These are phyloP conservation scores for Enteromius trimaculatus DNA, from an alignment of 2,797 vertebrate species.

Conservation along the genomic window DNA sequence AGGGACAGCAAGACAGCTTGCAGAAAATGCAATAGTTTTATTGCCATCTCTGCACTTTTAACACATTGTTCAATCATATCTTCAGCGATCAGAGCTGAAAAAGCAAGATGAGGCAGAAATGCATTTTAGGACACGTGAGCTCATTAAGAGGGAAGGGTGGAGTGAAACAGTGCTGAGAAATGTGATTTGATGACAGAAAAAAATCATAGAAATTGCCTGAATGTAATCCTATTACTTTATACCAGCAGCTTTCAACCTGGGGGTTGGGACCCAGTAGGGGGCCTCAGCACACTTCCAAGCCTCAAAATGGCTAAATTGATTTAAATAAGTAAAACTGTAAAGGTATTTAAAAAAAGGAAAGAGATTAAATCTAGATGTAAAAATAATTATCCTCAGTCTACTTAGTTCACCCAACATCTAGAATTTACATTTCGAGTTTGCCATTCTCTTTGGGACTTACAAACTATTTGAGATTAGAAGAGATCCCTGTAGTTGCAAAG, in stretches of 20 bases:
- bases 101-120: constrained; percentile 23
- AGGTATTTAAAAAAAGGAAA: background rate
- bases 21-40: constrained; percentile 41
- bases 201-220: constrained; percentile 24
- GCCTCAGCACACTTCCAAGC: background rate
- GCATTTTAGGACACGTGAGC: constrained; percentile 3
- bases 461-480: too few species aligned
- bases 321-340: background rate
- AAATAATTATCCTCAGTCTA: too few species aligned
- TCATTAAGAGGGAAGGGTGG: background rate
- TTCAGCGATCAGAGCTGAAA: constrained; percentile 11
- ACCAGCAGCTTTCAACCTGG: background rate
- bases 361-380: background rate
- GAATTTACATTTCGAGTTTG: background rate
- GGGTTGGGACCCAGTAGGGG: background rate
- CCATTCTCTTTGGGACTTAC: too few species aligned
- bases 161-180: constrained; percentile 11
- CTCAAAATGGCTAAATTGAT: background rate
- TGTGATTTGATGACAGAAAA: background rate
- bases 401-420: background rate
- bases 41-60: constrained; percentile 46
- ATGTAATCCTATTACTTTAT: background rate
- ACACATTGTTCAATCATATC: constrained; percentile 27
- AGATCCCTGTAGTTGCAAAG: too few species aligned
- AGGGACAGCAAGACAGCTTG: constrained; percentile 20